Evolutionary conservation across 2,797 vertebrate species (phyloP).

Genomic region (Phylloscopus collybita): DNA sequence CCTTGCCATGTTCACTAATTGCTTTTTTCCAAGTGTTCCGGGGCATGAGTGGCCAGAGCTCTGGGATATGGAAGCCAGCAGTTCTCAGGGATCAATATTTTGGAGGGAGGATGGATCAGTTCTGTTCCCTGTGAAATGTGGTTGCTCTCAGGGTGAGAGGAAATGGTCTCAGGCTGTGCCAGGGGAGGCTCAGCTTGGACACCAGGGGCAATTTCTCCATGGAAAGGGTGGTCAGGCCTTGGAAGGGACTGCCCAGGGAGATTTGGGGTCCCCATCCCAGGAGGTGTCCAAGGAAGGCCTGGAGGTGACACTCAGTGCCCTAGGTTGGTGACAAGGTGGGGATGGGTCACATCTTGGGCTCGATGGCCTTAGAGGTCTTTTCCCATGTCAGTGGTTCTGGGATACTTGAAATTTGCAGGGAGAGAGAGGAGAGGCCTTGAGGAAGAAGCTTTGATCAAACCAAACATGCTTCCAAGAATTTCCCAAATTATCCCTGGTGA

Average conservation of each 20-base stretch:
- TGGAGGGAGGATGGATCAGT: not conserved
- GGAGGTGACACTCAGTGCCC: not conserved
- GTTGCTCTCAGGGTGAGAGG: not conserved
- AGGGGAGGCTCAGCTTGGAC: not conserved
- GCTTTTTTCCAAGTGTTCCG: not conserved
- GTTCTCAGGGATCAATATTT: not conserved
- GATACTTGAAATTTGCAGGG: not conserved
- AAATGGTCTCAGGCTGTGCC: accelerated
- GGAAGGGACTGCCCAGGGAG: not conserved
- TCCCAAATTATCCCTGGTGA: accelerated
- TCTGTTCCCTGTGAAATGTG: not conserved
- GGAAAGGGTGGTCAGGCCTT: not conserved
- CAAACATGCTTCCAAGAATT: not conserved
- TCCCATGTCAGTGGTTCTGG: not conserved
- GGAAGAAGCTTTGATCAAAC: not conserved
- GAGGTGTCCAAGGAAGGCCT: not conserved
- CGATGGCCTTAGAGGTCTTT: accelerated
- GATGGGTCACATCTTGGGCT: accelerated
- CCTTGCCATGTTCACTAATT: not conserved
- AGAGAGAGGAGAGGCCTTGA: not conserved
- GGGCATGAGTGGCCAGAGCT: not conserved
- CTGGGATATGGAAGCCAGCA: not conserved
- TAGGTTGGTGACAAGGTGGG: not conserved
- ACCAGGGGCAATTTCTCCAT: accelerated
- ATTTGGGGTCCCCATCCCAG: not conserved